Evolutionary conservation across 2,888 invertebrate genomes (phyloP), one percentile per base, ranked within the genome.

Genomic region (Gonocerus acuteangulatus): DNA sequence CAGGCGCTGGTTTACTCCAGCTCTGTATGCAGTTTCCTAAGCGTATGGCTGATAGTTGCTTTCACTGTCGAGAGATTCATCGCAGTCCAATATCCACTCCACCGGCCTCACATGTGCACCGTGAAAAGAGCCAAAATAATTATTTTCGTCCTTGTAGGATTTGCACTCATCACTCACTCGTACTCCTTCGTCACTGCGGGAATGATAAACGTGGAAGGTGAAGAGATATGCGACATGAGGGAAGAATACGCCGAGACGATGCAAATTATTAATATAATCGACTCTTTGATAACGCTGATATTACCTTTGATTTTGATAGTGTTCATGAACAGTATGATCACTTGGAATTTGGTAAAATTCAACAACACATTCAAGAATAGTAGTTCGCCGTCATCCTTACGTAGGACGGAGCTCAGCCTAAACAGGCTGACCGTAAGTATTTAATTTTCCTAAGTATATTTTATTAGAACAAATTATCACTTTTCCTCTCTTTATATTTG

Each of bases 61-160:
- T 85, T 85, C 70, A 85, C 85, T 1, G 80, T 83, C 1, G 85
- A 85, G 70, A 74, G 85, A 59, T 85, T 82, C 72, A 82, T 85
- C 44, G 84, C 83, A 2, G 81, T 85, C 0, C 81, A 82, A 67
- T 81, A 80, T 69, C 82, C 82, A 0, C 70, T 82, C 11, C 79
- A 78, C 57, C 72, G 82, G 21, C 80, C 82, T 0, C 77, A 78
- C 60, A 79, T 82, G 70, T 83, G 82, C 69, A 83, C 82, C 0
- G 78, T 81, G 2, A 73, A 78, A 0, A 72, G 83, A 39, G 82
- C 82, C 0, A 82, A 80, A 67, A 74, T 74, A 1, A 78, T 80
- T 27, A 77, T 82, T 0, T 60, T 73, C 3, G 70, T 72, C 1
- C 70, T 83, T 16, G 74, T 75, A 0, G 66, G 73, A 0, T 44